Evolutionary conservation across 2,113 vertebrate genomes (phyloP).

Genomic region (Paradisaea rubra): DNA sequence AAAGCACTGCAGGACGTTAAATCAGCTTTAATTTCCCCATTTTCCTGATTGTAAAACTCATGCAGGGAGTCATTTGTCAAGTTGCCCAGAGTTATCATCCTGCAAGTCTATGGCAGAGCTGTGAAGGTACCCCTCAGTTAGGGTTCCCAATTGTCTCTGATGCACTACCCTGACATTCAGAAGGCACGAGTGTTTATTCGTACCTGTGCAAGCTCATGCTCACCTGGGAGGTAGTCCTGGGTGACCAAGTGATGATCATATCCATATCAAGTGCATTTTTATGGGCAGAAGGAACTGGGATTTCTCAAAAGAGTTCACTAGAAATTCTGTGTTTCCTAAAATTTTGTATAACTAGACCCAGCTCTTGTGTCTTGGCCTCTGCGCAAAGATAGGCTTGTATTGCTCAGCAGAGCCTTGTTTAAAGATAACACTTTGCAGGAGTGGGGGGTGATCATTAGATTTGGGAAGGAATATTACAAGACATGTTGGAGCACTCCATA

Average conservation of each 20-base stretch:
- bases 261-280: not conserved
- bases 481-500: not conserved
- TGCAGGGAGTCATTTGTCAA: not conserved
- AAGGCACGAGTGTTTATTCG: not conserved
- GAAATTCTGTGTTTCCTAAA: not conserved
- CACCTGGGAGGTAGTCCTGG: not conserved
- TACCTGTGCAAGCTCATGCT: not conserved
- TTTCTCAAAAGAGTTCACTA: not conserved
- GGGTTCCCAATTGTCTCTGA: not conserved
- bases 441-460: not conserved
- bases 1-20: not conserved
- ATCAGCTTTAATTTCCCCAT: slow-evolving; percentile 9
- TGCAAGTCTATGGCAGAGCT: not conserved
- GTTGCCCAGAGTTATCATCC: not conserved
- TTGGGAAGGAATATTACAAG: not conserved
- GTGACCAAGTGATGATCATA: not conserved
- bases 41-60: slow-evolving; percentile 3
- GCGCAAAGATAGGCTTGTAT: not conserved
- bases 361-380: not conserved
- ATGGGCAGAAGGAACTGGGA: not conserved
- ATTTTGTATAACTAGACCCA: not conserved
- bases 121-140: not conserved
- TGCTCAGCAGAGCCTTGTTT: not conserved
- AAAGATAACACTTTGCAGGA: not conserved
- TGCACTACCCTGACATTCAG: not conserved